Conservation (phyloP, 2,888 invertebrate genomes). For the Eilema griseolum region DNA sequence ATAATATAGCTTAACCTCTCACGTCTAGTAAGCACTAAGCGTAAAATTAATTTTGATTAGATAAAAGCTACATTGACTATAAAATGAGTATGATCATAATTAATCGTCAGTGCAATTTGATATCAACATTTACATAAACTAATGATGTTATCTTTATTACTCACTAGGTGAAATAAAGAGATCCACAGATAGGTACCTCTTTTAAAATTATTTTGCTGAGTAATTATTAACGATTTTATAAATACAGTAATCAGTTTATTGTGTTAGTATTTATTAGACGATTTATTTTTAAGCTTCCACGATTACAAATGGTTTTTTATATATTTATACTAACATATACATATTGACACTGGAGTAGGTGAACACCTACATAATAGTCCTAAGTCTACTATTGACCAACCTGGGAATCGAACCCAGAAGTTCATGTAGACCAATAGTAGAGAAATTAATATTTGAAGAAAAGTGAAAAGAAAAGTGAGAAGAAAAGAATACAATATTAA, state of each 20-base stretch:
- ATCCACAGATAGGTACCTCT: constrained; percentile 9
- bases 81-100: constrained; percentile 12
- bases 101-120: constrained; percentile 15
- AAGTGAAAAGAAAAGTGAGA: no score
- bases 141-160: constrained; percentile 20
- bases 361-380: background rate
- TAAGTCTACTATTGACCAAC: background rate
- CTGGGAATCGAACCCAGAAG: background rate
- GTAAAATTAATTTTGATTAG: constrained; percentile 17
- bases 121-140: constrained; percentile 19
- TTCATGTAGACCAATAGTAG: background rate
- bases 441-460: no score
- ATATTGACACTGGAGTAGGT: background rate
- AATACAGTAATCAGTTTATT: constrained; percentile 8
- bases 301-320: background rate
- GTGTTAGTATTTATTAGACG: background rate
- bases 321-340: background rate
- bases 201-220: constrained; percentile 12
- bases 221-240: constrained; percentile 18
- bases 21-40: constrained; percentile 14
- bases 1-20: background rate
- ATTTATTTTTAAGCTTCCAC: background rate
- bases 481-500: no score
- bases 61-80: constrained; percentile 8
- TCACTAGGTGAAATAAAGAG: background rate